Conservation (phyloP, 2,113 vertebrate genomes). For the Semicossyphus pulcher region DNA sequence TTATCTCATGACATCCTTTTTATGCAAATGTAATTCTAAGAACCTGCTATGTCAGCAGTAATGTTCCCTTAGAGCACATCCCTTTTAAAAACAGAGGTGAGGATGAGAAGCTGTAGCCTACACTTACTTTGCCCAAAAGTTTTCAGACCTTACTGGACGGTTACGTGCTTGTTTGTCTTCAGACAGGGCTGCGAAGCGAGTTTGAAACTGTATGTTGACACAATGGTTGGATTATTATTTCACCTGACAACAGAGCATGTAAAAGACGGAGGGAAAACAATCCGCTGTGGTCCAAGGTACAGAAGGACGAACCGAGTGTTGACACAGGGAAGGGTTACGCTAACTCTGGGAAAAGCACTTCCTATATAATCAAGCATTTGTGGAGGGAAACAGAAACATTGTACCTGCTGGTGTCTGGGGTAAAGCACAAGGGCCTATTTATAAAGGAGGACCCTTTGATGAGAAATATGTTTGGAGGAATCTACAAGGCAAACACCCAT, state of each 20-base stretch:
- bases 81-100: constrained; percentile 2
- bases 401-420: constrained; percentile 20
- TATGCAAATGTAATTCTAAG: constrained; percentile 36
- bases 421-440: constrained; percentile 42
- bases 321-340: constrained; percentile 62
- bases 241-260: constrained; percentile 22
- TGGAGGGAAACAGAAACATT: constrained; percentile 43
- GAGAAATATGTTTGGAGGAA: constrained; percentile 22
- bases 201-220: constrained; percentile 42
- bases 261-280: constrained; percentile 36
- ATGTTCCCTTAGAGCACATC: neutral
- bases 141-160: neutral
- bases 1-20: constrained; percentile 29
- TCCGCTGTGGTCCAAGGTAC: constrained; percentile 47
- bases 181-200: neutral
- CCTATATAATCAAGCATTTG: constrained; percentile 39
- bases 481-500: constrained; percentile 25
- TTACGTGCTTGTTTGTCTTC: neutral
- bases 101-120: neutral
- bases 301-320: constrained; percentile 57
- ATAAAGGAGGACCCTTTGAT: constrained; percentile 17
- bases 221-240: constrained; percentile 35
- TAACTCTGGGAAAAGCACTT: constrained; percentile 48
- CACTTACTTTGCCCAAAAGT: constrained; percentile 1
- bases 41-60: constrained; percentile 17